Base-by-base conservation (phyloP, 2,113 vertebrate species). In the Phylloscopus whistleri region DNA sequence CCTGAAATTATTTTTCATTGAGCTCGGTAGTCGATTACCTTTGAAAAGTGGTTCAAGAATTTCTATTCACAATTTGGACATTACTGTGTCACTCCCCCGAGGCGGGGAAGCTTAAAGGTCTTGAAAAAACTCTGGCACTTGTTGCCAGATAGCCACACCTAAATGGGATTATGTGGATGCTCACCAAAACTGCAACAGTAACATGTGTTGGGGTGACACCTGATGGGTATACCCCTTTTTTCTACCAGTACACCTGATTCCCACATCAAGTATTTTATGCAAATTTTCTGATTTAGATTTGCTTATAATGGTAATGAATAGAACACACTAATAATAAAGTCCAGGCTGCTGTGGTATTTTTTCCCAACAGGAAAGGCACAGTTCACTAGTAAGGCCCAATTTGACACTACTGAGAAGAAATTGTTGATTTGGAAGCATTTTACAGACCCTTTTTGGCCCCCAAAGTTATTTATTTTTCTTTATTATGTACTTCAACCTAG, bases 141-240 rank as follows among this genome's bases (percentile, higher is more conserved):
- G 24, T 33, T 9, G 2, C 31, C 48, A 56, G 31, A 73, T 19
- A 62, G 33, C 11, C 19, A 17, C 48, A 56, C 7, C 5, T 60
- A 30, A 51, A 46, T 0, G 3, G 13, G 5, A 4, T 27, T 60
- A 11, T 14, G 31, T 9, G 16, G 31, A 17, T 84, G 31, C 33
- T 49, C 41, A 66, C 15, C 31, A 22, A 39, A 76, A 76, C 7
- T 84, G 20, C 24, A 66, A n/a, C 27, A 37, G 19, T 7, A 76
- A 15, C 9, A 8, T 7, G 26, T 41, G 24, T 39, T 21, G 21
- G 21, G 11, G 4, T 79, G 21, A 84, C 73, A 67, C 37, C 16
- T 16, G 13, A 35, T 27, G 5, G 0, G 2, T 30, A 28, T 22
- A 26, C 1, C 1, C 2, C 6, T 43, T 70, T 49, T 69, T 43